Evolutionary conservation across 2,113 vertebrate species (phyloP).

Genomic region (Astatoreochromis straeleni): DNA sequence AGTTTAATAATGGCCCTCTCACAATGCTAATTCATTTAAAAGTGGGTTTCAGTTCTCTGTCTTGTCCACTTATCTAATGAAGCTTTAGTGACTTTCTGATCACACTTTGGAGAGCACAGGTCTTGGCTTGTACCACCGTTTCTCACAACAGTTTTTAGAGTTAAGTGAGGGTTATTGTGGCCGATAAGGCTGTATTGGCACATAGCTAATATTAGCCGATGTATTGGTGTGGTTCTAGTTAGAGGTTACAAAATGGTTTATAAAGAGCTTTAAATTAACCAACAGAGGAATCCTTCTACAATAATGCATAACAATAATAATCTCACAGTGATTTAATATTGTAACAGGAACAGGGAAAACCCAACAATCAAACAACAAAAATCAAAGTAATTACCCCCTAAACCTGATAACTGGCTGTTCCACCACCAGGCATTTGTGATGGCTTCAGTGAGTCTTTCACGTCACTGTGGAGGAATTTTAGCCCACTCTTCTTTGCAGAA

Average conservation of each 20-base stretch:
- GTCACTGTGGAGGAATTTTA: neutral
- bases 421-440: neutral
- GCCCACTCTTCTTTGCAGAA: neutral
- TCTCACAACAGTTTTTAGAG: neutral
- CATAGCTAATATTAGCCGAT: neutral
- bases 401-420: neutral
- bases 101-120: neutral
- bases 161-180: neutral
- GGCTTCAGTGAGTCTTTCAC: neutral
- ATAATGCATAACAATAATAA: neutral
- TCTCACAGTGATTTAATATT: neutral
- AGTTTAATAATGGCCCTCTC: neutral
- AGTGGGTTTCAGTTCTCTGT: neutral
- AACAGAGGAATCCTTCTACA: neutral
- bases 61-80: neutral
- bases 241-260: neutral
- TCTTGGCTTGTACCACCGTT: neutral
- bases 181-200: neutral
- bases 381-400: neutral
- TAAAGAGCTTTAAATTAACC: neutral
- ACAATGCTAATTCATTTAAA: neutral
- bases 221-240: neutral
- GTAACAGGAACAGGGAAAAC: neutral
- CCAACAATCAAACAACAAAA: neutral
- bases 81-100: neutral